Evolutionary conservation across 2,113 vertebrate species (phyloP).

Genomic region (Zonotrichia leucophrys): DNA sequence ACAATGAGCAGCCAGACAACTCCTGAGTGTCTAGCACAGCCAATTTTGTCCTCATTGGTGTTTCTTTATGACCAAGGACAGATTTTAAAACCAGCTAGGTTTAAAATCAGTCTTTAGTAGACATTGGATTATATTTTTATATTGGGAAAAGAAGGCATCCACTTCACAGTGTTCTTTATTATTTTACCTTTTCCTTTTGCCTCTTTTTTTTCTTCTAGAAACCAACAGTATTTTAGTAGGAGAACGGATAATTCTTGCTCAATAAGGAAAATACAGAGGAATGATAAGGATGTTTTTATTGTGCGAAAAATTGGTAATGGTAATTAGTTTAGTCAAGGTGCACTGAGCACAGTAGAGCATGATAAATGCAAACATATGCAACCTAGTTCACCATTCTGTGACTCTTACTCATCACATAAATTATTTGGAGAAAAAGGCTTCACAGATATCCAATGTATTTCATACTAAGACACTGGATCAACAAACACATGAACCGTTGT

Average conservation of each 20-base stretch:
- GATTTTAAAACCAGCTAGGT: background rate
- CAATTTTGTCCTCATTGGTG: background rate
- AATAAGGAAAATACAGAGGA: background rate
- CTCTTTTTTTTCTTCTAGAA: background rate
- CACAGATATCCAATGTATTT: constrained; percentile 17
- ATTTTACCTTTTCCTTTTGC: background rate
- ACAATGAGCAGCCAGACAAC: background rate
- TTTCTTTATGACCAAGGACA: background rate
- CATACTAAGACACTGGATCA: background rate
- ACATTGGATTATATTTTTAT: background rate
- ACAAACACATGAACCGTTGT: background rate
- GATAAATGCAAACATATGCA: constrained; percentile 21
- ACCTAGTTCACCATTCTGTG: constrained; percentile 1
- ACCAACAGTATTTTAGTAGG: background rate
- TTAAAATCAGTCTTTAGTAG: background rate
- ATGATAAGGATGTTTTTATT: background rate
- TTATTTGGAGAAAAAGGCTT: constrained; percentile 31
- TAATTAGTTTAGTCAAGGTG: constrained; percentile 18
- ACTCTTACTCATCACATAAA: constrained; percentile 5
- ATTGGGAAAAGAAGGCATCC: background rate
- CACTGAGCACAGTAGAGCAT: background rate
- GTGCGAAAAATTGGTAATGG: background rate
- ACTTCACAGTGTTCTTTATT: background rate
- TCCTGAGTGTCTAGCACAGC: background rate
- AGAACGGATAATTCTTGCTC: background rate